Conservation (phyloP, 2,797 vertebrate species). For the Tragopan temminckii region DNA sequence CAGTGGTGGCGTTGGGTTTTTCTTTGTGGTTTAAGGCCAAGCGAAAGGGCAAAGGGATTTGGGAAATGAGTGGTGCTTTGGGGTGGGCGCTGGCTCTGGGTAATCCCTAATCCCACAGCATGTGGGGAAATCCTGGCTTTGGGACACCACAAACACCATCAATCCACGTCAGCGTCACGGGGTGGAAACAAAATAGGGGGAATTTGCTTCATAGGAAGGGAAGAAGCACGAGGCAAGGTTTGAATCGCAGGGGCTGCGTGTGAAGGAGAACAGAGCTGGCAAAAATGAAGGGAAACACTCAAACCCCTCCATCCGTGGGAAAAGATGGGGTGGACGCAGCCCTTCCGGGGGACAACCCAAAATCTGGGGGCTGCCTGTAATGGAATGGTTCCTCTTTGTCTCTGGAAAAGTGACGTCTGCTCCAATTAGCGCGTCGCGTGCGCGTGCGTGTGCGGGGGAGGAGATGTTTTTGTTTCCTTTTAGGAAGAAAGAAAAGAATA, state of each 20-base stretch:
- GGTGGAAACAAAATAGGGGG: background rate
- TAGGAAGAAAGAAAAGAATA: background rate
- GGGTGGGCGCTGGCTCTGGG: background rate
- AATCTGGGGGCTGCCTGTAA: background rate
- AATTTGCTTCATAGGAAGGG: too few species aligned
- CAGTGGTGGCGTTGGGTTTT: background rate
- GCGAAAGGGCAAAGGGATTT: background rate
- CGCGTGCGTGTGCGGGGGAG: accelerated
- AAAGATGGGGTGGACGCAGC: background rate
- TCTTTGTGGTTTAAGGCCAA: background rate
- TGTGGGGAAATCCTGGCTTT: background rate
- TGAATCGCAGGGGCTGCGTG: background rate
- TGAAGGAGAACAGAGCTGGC: background rate
- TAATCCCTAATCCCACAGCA: background rate
- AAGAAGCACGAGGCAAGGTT: background rate
- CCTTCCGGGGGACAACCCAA: background rate
- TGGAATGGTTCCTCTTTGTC: background rate
- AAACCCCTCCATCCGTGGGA: background rate
- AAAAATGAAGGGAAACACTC: background rate
- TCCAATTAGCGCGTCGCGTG: accelerated
- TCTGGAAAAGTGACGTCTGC: background rate
- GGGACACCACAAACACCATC: background rate
- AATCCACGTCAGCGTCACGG: background rate
- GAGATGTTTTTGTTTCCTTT: background rate
- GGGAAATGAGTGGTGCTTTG: background rate